Conservation (phyloP, 2,797 vertebrate species). For the Anguilla marmorata region DNA sequence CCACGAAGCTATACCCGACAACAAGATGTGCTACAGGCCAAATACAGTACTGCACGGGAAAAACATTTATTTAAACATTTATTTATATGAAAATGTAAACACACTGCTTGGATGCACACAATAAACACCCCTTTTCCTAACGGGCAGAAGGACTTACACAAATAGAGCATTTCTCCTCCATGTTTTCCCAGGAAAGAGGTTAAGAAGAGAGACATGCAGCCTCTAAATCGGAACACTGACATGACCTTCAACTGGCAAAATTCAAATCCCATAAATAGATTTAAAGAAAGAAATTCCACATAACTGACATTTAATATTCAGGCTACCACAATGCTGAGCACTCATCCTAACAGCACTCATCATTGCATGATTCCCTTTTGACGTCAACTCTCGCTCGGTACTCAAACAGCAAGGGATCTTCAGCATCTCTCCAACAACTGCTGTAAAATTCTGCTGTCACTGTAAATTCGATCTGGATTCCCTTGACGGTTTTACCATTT, state of each 20-base stretch:
- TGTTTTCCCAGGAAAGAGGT: neutral
- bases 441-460: neutral
- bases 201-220: neutral
- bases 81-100: neutral
- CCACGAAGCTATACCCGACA: neutral
- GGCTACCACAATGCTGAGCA: neutral
- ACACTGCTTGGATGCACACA: neutral
- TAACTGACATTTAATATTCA: neutral
- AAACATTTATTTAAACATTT: neutral
- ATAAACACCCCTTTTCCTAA: neutral
- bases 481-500: neutral
- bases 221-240: neutral
- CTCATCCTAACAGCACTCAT: neutral
- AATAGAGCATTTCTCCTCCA: neutral
- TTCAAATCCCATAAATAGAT: neutral
- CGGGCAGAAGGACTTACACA: neutral
- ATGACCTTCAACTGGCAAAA: neutral
- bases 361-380: neutral
- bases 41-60: neutral
- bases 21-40: neutral
- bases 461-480: constrained; percentile 2
- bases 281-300: neutral
- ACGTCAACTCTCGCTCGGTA: neutral
- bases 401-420: neutral
- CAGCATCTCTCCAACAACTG: neutral